phyloP scores from a whole-genome alignment of 2,888 invertebrate genomes.

The Archips crataeganus region DNA sequence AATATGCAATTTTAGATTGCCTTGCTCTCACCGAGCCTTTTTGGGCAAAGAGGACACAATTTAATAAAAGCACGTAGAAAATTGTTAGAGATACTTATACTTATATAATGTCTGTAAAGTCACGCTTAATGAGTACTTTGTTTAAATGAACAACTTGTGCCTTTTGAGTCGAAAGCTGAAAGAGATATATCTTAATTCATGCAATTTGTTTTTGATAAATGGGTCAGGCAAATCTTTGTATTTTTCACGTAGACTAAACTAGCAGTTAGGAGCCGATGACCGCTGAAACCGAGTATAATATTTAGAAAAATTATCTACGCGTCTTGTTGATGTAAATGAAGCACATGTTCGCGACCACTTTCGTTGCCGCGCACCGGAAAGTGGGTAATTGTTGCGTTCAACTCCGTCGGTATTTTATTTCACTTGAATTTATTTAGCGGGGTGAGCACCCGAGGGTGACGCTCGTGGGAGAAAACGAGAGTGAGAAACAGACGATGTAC shows the following conservation, averaged over 20 bases:
- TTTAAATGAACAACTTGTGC: too few species aligned
- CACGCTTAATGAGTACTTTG: too few species aligned
- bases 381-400: slow-evolving; percentile 58
- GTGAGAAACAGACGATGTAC: slow-evolving; percentile 52
- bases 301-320: slow-evolving; percentile 20
- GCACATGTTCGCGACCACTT: slow-evolving; percentile 55
- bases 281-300: slow-evolving; percentile 3
- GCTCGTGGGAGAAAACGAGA: slow-evolving; percentile 77
- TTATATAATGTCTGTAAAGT: too few species aligned
- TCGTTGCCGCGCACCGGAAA: slow-evolving; percentile 60
- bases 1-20: slow-evolving; percentile 31
- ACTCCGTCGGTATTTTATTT: slow-evolving; percentile 50
- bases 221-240: neutral
- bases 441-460: slow-evolving; percentile 76
- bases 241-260: neutral
- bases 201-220: neutral
- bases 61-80: neutral
- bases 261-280: slow-evolving; percentile 9
- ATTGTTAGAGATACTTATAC: neutral
- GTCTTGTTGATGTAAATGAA: slow-evolving; percentile 35
- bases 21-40: slow-evolving; percentile 24
- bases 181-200: neutral
- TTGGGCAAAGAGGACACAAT: neutral
- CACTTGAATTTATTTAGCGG: slow-evolving; percentile 56
- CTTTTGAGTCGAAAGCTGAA: neutral